Percentiles rank a stretch among this genome's conserved stretches.
Evolutionary conservation across 2,113 vertebrate genomes (phyloP).

Genomic region (Geococcyx californianus): DNA sequence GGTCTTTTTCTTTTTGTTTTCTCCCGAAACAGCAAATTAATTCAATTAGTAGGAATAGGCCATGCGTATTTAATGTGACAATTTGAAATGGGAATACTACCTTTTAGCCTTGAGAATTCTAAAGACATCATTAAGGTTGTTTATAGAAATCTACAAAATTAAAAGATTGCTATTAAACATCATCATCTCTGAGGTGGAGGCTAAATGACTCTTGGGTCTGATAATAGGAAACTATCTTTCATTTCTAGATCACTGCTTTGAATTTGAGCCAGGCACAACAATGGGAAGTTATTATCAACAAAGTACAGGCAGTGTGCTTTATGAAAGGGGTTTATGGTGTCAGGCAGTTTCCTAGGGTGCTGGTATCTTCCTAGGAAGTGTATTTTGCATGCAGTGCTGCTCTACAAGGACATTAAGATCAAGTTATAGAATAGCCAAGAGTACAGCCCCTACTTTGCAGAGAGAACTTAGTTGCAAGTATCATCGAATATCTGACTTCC

Average conservation of each 20-base stretch:
- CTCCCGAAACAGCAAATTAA: conserved; percentile 9
- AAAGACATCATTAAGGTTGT: background rate
- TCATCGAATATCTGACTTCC: background rate
- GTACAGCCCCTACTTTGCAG: background rate
- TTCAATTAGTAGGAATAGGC: conserved; percentile 21
- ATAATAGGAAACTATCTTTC: background rate
- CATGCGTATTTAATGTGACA: background rate
- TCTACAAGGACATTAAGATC: background rate
- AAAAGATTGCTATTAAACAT: background rate
- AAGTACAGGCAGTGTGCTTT: background rate
- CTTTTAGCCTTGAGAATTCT: conserved; percentile 18
- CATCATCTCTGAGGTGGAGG: background rate
- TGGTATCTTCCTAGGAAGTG: background rate
- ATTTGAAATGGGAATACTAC: conserved; percentile 1
- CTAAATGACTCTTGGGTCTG: background rate
- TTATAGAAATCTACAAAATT: background rate
- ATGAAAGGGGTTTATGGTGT: background rate
- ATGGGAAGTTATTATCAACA: background rate
- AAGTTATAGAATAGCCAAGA: background rate
- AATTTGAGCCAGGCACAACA: background rate
- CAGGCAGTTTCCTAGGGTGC: background rate
- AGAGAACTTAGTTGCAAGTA: background rate
- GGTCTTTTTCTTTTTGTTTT: background rate
- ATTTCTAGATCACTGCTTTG: background rate
- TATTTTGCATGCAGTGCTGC: background rate